phyloP scores from a whole-genome alignment of 2,113 vertebrate genomes.

The Tachuris rubrigastra region DNA sequence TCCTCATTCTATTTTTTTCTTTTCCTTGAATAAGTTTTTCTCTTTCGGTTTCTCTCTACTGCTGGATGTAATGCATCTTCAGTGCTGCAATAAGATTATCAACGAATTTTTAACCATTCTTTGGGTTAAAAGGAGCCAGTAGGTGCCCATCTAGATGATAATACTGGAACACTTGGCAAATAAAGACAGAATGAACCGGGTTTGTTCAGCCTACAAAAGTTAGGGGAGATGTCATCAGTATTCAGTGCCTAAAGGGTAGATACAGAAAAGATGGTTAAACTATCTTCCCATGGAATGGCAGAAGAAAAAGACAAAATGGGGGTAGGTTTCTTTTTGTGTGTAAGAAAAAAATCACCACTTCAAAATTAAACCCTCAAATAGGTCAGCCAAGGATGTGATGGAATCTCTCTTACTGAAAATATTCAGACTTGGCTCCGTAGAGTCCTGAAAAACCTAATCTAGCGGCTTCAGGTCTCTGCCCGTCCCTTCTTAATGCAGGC shows the following conservation, averaged over 20 bases:
- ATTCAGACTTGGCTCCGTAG: not conserved
- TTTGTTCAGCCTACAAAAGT: not conserved
- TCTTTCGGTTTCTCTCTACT: not conserved
- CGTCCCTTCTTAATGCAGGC: not conserved
- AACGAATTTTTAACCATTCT: not conserved
- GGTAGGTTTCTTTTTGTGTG: not conserved
- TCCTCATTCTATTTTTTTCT: not conserved
- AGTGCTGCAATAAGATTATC: not conserved
- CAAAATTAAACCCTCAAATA: not conserved
- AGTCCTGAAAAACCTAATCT: not conserved
- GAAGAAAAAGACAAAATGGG: not conserved
- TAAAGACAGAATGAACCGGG: not conserved
- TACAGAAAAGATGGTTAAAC: not conserved
- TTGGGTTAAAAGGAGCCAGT: not conserved
- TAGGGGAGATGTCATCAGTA: not conserved
- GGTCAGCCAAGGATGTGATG: not conserved
- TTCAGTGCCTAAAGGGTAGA: not conserved
- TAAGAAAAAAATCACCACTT: not conserved
- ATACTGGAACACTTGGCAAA: not conserved
- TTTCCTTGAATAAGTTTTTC: not conserved
- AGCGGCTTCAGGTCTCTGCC: not conserved
- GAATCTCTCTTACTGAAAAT: not conserved
- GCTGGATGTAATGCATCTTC: not conserved
- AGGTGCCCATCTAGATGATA: not conserved
- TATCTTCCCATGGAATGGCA: not conserved